Evolutionary conservation across 1,140 invertebrate species (phyloP).

Genomic region (Drosophila pectinifera): DNA sequence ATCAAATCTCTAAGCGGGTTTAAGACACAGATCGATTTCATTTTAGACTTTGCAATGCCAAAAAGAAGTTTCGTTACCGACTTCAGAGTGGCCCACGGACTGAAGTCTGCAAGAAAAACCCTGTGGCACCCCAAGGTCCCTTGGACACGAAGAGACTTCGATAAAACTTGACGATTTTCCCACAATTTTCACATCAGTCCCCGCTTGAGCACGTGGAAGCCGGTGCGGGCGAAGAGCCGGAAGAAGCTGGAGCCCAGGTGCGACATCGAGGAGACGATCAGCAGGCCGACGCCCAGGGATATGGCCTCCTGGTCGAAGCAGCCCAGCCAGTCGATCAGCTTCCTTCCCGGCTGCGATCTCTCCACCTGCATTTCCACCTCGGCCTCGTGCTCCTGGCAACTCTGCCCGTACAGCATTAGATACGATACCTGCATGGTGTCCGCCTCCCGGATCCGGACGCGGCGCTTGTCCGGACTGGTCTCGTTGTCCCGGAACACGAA

Average conservation of each 20-base stretch:
- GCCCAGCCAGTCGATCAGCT: constrained; percentile 15
- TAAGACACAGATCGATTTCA: constrained; percentile 36
- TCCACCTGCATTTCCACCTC: constrained; percentile 9
- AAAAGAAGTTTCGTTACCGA: neutral
- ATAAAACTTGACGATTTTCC: neutral
- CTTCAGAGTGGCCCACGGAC: neutral
- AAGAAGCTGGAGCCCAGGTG: constrained; percentile 27
- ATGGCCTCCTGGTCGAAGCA: constrained; percentile 15
- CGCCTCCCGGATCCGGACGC: constrained; percentile 35
- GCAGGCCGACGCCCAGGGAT: constrained; percentile 46
- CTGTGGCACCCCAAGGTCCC: constrained; percentile 12
- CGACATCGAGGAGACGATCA: constrained; percentile 38
- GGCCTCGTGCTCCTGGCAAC: constrained; percentile 2
- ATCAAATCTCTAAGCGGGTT: constrained; percentile 2
- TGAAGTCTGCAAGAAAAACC: constrained; percentile 2
- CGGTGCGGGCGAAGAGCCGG: constrained; percentile 26
- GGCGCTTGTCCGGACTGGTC: constrained; percentile 31
- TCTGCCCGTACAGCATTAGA: constrained; percentile 89
- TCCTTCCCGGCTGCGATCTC: neutral
- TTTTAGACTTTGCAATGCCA: constrained; percentile 19
- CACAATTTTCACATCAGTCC: constrained; percentile 34
- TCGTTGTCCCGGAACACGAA: constrained; percentile 87
- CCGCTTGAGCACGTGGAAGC: constrained; percentile 27
- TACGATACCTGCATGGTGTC: constrained; percentile 89
- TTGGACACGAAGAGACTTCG: neutral